A percentile compares a stretch with the other conserved stretches of the same genome.
These are phyloP conservation scores for Archips xylosteana DNA, from an alignment of 2,888 invertebrate genomes.

Conservation along the genomic window DNA sequence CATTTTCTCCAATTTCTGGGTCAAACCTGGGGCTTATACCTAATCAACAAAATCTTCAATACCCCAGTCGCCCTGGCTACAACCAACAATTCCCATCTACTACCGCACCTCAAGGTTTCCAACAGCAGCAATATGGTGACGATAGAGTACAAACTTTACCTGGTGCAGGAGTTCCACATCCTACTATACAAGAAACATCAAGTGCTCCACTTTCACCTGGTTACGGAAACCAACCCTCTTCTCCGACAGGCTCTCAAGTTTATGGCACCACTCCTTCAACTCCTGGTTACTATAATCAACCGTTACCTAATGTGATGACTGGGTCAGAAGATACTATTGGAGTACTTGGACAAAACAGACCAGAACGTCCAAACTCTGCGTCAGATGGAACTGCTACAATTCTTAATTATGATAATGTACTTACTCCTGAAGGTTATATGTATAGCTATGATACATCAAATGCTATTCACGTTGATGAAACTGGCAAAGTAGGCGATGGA, in stretches of 20 bases:
- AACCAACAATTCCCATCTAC: conserved; percentile 28
- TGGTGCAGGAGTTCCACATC: neutral
- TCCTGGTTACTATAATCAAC: conserved; percentile 10
- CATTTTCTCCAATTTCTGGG: conserved; percentile 16
- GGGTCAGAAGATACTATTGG: conserved; percentile 46
- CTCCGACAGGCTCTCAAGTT: neutral
- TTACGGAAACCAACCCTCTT: conserved; percentile 10
- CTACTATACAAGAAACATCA: conserved; percentile 7
- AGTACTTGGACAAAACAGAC: conserved; percentile 42
- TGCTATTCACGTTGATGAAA: conserved; percentile 74
- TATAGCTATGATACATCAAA: conserved; percentile 75
- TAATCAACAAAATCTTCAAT: conserved; percentile 20
- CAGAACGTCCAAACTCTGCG: conserved; percentile 61
- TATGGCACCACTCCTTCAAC: conserved; percentile 16
- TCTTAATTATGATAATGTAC: conserved; percentile 62
- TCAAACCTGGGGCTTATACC: conserved; percentile 17
- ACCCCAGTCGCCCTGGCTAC: conserved; percentile 7
- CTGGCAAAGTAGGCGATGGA: conserved; percentile 65
- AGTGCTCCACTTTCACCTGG: neutral
- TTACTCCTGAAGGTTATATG: conserved; percentile 65
- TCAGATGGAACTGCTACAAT: conserved; percentile 66
- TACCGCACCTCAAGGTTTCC: neutral
- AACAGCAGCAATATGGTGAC: conserved; percentile 13
- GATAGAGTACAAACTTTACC: conserved; percentile 5
- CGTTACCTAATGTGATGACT: neutral